These are phyloP conservation scores for Hesperia comma DNA, from an alignment of 2,888 invertebrate species.

Conservation along the genomic window DNA sequence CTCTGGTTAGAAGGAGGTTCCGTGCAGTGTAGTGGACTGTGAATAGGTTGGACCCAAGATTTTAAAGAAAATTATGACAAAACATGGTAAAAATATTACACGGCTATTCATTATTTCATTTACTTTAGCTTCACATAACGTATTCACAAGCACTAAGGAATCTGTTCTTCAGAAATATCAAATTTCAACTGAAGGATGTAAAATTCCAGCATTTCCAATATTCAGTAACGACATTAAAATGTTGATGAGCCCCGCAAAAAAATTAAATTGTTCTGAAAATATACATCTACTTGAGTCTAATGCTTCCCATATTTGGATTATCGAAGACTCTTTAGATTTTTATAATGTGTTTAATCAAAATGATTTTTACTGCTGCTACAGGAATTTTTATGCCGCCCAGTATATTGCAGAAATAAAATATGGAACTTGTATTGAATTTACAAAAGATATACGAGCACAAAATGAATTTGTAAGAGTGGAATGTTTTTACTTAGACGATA, in stretches of 20 bases:
- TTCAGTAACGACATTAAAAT: constrained; percentile 75
- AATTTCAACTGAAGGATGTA: constrained; percentile 84
- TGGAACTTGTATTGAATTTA: constrained; percentile 70
- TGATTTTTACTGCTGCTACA: constrained; percentile 83
- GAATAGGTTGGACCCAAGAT: not conserved
- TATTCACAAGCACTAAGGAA: not conserved
- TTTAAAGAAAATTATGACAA: not conserved
- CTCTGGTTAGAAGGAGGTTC: too few relatives aligned
- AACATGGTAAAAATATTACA: not conserved
- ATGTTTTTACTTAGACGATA: constrained; percentile 73
- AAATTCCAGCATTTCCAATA: constrained; percentile 84
- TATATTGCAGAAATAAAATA: constrained; percentile 66
- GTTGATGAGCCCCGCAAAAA: constrained; percentile 69
- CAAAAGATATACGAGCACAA: constrained; percentile 57
- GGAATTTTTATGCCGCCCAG: constrained; percentile 72
- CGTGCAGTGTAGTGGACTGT: too few relatives aligned
- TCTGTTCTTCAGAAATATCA: not conserved
- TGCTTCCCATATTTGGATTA: constrained; percentile 79
- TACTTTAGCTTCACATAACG: not conserved
- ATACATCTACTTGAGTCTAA: constrained; percentile 81
- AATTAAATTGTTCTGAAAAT: constrained; percentile 66
- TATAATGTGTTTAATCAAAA: constrained; percentile 71
- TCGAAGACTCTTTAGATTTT: constrained; percentile 62
- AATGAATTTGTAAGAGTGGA: constrained; percentile 86
- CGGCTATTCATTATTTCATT: not conserved